phyloP scores from a whole-genome alignment of 2,113 vertebrate genomes.

The Edolisoma coerulescens region DNA sequence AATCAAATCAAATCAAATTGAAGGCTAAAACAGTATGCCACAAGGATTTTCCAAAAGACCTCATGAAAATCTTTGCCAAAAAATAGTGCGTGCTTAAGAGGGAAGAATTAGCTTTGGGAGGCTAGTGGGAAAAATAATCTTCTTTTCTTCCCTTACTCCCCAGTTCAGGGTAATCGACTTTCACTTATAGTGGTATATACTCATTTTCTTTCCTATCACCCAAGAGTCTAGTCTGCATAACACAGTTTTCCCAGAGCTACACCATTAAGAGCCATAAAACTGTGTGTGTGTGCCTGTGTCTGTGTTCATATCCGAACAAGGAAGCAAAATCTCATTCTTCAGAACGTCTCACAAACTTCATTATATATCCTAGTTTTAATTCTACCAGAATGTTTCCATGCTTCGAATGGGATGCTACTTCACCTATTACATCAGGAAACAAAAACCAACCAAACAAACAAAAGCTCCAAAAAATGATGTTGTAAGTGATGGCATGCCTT shows the following conservation, averaged over 20 bases:
- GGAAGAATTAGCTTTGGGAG: neutral
- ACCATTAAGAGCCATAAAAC: neutral
- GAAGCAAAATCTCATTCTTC: neutral
- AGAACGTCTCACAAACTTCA: neutral
- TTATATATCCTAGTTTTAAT: neutral
- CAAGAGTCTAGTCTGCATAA: neutral
- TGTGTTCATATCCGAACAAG: neutral
- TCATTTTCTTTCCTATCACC: neutral
- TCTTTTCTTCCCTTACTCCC: neutral
- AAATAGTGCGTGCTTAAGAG: neutral
- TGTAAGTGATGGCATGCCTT: neutral
- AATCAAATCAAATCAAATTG: neutral
- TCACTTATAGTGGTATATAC: neutral
- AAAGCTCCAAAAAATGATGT: neutral
- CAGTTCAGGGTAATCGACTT: neutral
- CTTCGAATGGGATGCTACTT: neutral
- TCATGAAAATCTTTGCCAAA: neutral
- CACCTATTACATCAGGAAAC: neutral
- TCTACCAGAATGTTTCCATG: neutral
- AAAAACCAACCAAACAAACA: neutral
- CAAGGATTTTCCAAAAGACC: neutral
- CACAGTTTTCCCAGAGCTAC: neutral
- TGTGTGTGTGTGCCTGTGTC: fast-evolving
- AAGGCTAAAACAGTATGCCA: neutral
- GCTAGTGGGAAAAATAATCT: neutral